A percentile compares a stretch with the other conserved stretches of the same genome.
phyloP scores from a whole-genome alignment of 2,797 vertebrate genomes.

The Anguilla megastoma region DNA sequence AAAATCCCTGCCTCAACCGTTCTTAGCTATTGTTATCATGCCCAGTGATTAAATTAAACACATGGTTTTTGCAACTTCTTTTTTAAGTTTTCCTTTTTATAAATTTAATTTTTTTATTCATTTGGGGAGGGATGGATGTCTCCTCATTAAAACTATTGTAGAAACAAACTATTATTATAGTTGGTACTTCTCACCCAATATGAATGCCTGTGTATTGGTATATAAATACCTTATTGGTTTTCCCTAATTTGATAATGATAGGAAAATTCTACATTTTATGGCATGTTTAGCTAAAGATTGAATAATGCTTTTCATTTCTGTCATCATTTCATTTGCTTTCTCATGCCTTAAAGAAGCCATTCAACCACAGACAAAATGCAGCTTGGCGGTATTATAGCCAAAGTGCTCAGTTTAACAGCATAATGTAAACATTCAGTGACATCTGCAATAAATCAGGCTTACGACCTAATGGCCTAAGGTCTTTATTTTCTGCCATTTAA shows the following conservation, averaged over 20 bases:
- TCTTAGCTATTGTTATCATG: too few relatives aligned
- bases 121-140: too few relatives aligned
- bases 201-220: background rate
- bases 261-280: conserved; percentile 3
- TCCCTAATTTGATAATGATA: background rate
- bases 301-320: background rate
- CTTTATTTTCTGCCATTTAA: conserved; percentile 52
- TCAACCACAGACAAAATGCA: conserved; percentile 41
- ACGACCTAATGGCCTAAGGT: conserved; percentile 53
- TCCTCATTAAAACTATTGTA: background rate
- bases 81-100: too few relatives aligned
- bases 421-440: conserved; percentile 54
- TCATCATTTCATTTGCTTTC: background rate
- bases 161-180: background rate
- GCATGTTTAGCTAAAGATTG: conserved; percentile 27
- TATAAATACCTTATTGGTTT: background rate
- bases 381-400: conserved; percentile 56
- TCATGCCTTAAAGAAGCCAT: background rate
- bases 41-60: too few relatives aligned
- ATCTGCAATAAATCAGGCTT: conserved; percentile 56
- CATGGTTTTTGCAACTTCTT: too few relatives aligned
- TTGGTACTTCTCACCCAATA: too few relatives aligned
- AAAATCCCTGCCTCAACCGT: too few relatives aligned
- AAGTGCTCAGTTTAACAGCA: conserved; percentile 51
- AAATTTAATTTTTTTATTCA: too few relatives aligned